Base-by-base conservation (phyloP, 1,140 invertebrate genomes). In the Ladona fulva region DNA sequence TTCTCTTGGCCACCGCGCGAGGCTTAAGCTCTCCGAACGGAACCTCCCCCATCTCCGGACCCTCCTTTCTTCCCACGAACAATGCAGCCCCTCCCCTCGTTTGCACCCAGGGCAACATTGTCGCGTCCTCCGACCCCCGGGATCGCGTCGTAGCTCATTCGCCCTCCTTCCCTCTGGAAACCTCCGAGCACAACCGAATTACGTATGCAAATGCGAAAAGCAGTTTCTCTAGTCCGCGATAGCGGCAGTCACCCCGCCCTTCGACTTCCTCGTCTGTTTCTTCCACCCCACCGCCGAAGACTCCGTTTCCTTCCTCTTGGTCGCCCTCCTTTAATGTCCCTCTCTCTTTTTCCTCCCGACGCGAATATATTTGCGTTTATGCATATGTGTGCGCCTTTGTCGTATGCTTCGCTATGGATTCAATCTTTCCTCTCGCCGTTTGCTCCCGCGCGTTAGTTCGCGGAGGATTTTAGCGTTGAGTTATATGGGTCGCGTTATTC, bases 121-220 rank as follows among this genome's bases (percentile, higher is more conserved):
- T 29, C 75, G 19, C 75, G 1, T 25, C 29, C 29, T 37, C 12
- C 12, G 44, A 52, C 52, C 52, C 52, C 16, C 52, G 52, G 10
- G 44, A 19, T 19, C 44, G 10, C 19, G n/a, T 52, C 44, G 10
- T 19, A 10, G 19, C 44, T 19, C 44, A 52, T 19, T 19, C 52
- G 3, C 3, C 52, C 52, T 66, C 52, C 1, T 22, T 66, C 52
- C 52, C 25, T 25, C 24, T 25, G 74, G 10, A 16, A 24, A 24
- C 16, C 24, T 24, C 24, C 14, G 29, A 16, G 7, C 25, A 12
- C 59, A 77, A 77, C 76, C 29, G 44, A 73, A 77, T 77, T 77
- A 77, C 76, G 76, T 77, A 77, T 77, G 76, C 42, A 77, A 77
- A 77, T 77, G 25, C 25, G 42, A 37, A n/a, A n/a, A n/a, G n/a